phyloP scores from a whole-genome alignment of 2,113 vertebrate genomes.

The Ammodytes dubius region DNA sequence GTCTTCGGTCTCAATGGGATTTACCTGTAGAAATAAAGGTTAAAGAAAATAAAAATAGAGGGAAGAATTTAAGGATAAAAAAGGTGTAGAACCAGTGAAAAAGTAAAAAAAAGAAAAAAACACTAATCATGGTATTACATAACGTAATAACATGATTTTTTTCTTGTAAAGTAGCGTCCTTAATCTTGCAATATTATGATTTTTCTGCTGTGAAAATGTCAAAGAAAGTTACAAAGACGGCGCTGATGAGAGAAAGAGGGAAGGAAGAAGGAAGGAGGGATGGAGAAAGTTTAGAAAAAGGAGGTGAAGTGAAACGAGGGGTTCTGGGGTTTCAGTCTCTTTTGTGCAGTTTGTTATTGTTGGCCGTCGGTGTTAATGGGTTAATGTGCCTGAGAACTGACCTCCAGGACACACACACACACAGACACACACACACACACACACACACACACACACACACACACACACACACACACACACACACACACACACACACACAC shows the following conservation, averaged over 20 bases:
- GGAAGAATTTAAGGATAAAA: neutral
- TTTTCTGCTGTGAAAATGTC: constrained; percentile 26
- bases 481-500: constrained; percentile 36
- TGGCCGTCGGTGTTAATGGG: constrained; percentile 67
- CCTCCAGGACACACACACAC: constrained; percentile 44
- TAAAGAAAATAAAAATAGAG: no score
- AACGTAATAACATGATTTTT: no score
- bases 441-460: constrained; percentile 2
- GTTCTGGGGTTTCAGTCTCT: constrained; percentile 44
- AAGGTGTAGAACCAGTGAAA: constrained; percentile 18
- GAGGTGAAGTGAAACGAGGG: constrained; percentile 15
- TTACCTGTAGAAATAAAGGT: no score
- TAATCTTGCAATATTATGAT: no score
- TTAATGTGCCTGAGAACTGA: constrained; percentile 67
- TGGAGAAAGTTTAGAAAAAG: neutral
- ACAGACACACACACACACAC: neutral
- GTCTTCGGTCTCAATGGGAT: no score
- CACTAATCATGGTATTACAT: no score
- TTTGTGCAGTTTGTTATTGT: constrained; percentile 62
- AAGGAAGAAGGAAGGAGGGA: constrained; percentile 2
- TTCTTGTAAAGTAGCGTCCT: no score
- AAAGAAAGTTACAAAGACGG: constrained; percentile 38
- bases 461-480: neutral
- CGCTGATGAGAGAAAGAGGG: neutral
- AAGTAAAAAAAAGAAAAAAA: no score